phyloP scores from a whole-genome alignment of 2,797 vertebrate species.

The Crocodylus rhombifer region DNA sequence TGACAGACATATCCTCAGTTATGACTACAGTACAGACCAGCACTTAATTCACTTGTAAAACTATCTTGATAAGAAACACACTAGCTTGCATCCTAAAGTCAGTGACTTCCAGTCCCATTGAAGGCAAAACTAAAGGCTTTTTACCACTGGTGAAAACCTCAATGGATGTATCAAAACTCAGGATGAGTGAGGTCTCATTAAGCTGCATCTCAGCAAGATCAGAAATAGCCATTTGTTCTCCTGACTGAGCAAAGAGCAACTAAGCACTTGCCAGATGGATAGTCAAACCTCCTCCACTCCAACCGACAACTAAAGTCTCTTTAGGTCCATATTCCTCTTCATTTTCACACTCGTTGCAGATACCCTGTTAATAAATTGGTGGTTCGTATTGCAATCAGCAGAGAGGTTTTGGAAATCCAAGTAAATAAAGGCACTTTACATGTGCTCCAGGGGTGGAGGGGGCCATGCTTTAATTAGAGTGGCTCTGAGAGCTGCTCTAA shows the following conservation, averaged over 20 bases:
- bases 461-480: no score
- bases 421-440: not conserved
- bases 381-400: not conserved
- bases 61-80: not conserved
- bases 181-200: not conserved
- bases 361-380: rapidly evolving
- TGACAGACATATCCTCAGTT: not conserved
- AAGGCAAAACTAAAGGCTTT: not conserved
- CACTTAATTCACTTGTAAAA: not conserved
- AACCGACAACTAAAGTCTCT: not conserved
- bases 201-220: not conserved
- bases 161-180: not conserved
- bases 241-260: not conserved
- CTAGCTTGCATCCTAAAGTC: not conserved
- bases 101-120: not conserved
- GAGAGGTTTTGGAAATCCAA: not conserved
- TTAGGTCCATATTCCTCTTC: not conserved
- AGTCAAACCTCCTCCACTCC: not conserved
- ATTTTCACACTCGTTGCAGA: not conserved
- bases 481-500: no score
- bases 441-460: no score
- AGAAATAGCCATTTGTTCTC: not conserved
- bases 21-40: not conserved
- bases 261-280: not conserved
- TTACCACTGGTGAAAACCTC: not conserved